Base-by-base conservation (phyloP, 2,797 vertebrate species). In the Falco berigora region DNA sequence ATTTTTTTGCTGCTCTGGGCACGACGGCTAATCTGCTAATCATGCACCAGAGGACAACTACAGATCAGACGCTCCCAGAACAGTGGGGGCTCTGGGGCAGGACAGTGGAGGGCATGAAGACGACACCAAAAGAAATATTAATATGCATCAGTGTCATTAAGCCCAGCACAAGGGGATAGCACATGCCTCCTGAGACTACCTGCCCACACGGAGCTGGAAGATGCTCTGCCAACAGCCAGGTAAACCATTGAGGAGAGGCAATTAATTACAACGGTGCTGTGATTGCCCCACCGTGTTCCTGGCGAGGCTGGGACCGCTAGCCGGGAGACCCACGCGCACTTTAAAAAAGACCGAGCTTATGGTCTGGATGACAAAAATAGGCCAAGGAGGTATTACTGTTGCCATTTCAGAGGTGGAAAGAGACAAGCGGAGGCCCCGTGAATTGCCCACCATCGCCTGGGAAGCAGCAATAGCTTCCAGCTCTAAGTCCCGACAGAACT, bases 1-100 rank as follows among this genome's bases (percentile, higher is more conserved):
- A 95, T 97, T 98, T 98, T 97, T 97, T 92, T 93, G 93, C 97
- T 95, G 96, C 96, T 97, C 93, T 95, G 95, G 96, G 97, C 95
- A 97, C 12, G 18, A 96, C 9, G 77, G 97, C 96, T 97, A 98
- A 98, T 97, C 97, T 97, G 96, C 97, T 98, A 96, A 97, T 97
- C 97, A 97, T 73, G 90, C 87, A 88, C 94, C 36, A 20, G 94
- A 98, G 97, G 96, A 93, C 96, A 94, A 96, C 91, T 50, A 91
- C 10, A 55, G 97, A 97, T 94, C 90, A 81, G 81, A 81, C 7
- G 42, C 61, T 86, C 91, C 90, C 64, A 44, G 74, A 88, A 80
- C 14, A 85, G 78, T 23, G 44, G 55, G 63, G 38, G 34, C 81
- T 92, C 58, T 61, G 58, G 73, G 96, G 77, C 94, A 97, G 82